phyloP scores from a whole-genome alignment of 2,888 invertebrate genomes.

The Ceraclea dissimilis region DNA sequence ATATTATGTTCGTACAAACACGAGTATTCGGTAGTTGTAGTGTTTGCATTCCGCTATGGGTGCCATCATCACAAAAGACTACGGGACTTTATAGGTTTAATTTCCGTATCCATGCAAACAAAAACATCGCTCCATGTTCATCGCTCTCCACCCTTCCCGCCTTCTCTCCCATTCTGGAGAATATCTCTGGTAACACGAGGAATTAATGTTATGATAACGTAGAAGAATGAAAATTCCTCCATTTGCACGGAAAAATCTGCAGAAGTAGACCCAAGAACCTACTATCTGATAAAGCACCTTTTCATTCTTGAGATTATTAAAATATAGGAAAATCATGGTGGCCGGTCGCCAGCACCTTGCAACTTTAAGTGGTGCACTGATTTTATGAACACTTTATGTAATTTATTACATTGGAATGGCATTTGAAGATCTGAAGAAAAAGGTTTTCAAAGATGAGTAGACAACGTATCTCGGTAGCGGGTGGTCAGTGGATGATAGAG shows the following conservation, averaged over 20 bases:
- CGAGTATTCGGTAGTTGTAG: not conserved
- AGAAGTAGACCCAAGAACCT: not conserved
- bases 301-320: not conserved
- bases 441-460: too few relatives aligned
- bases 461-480: too few relatives aligned
- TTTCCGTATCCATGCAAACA: constrained; percentile 24
- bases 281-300: not conserved
- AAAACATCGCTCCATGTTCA: constrained; percentile 8
- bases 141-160: not conserved
- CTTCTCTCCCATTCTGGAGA: not conserved
- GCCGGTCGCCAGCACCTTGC: too few relatives aligned
- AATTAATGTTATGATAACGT: constrained; percentile 13
- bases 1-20: not conserved
- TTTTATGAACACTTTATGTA: too few relatives aligned
- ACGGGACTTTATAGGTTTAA: constrained; percentile 23
- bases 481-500: too few relatives aligned
- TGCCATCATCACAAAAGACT: constrained; percentile 1
- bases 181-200: constrained; percentile 7
- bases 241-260: not conserved
- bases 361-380: too few relatives aligned
- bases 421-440: too few relatives aligned
- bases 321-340: too few relatives aligned
- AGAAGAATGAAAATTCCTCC: not conserved
- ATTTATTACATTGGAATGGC: too few relatives aligned
- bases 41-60: constrained; percentile 11